phyloP scores from a whole-genome alignment of 2,888 invertebrate genomes.

The Nomada lathburiana region DNA sequence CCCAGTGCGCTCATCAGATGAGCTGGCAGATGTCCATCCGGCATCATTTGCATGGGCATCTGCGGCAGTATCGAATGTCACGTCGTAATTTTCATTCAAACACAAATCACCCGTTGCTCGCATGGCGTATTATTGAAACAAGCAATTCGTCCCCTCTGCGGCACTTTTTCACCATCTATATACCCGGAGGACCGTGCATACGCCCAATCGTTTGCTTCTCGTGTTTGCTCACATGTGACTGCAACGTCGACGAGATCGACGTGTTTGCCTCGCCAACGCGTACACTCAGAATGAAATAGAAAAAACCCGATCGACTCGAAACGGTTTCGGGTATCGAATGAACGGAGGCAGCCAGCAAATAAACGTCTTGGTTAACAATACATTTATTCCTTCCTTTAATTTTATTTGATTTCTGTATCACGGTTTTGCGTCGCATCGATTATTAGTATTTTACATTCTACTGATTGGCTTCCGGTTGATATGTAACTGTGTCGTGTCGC shows the following conservation, averaged over 20 bases:
- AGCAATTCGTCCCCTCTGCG: slow-evolving; percentile 40
- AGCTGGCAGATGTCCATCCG: slow-evolving; percentile 53
- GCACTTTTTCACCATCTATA: slow-evolving; percentile 41
- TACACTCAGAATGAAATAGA: background rate
- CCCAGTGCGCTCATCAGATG: background rate
- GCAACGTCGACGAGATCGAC: slow-evolving; percentile 39
- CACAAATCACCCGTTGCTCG: slow-evolving; percentile 60
- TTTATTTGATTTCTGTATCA: too few species aligned
- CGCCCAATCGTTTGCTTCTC: slow-evolving; percentile 63
- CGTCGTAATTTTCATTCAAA: slow-evolving; percentile 63
- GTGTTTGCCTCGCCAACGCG: slow-evolving; percentile 27
- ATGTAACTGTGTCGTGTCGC: too few species aligned
- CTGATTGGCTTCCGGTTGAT: too few species aligned
- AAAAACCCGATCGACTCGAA: slow-evolving; percentile 10
- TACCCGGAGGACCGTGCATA: slow-evolving; percentile 35
- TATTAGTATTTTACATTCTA: too few species aligned
- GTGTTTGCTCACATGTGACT: slow-evolving; percentile 74
- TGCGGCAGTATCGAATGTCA: slow-evolving; percentile 52
- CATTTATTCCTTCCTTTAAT: too few species aligned
- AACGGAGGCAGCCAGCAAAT: background rate
- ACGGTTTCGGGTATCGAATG: slow-evolving; percentile 2
- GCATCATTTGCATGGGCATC: slow-evolving; percentile 56
- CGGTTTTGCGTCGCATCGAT: too few species aligned
- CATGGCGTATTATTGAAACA: slow-evolving; percentile 67
- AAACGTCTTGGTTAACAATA: too few species aligned